phyloP scores from a whole-genome alignment of 2,797 vertebrate species.

The Manis crassicaudata region DNA sequence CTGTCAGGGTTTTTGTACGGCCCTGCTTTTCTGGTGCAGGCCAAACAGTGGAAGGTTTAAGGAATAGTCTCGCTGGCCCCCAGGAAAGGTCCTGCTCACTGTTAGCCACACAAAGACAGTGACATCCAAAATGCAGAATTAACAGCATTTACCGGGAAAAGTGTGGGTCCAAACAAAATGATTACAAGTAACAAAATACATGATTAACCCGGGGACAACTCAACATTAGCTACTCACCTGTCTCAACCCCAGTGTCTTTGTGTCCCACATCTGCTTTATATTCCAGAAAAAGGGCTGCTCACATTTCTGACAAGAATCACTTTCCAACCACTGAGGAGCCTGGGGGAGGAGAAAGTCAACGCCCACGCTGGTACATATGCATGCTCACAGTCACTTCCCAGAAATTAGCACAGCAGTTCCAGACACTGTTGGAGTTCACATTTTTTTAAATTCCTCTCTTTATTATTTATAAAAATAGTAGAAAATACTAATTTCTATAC shows the following conservation, averaged over 20 bases:
- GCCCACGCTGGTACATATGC: fast-evolving
- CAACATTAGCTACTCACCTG: slow-evolving; percentile 88
- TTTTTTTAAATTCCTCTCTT: background rate
- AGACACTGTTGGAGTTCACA: too few species aligned
- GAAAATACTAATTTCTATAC: background rate
- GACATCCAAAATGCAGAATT: background rate
- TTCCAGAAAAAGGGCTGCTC: slow-evolving; percentile 95
- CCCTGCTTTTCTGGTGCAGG: background rate
- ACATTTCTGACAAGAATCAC: slow-evolving; percentile 93
- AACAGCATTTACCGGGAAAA: background rate
- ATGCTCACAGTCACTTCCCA: fast-evolving
- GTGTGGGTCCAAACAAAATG: background rate
- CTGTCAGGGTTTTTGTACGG: background rate
- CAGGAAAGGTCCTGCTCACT: background rate
- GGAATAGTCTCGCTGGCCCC: background rate
- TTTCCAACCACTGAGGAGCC: slow-evolving; percentile 93
- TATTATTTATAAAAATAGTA: background rate
- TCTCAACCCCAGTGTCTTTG: slow-evolving; percentile 94
- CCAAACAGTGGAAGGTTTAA: background rate
- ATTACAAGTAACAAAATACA: background rate
- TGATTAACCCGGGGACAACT: fast-evolving
- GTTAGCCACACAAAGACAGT: fast-evolving
- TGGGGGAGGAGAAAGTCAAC: slow-evolving; percentile 67
- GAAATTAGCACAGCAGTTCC: background rate
- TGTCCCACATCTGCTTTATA: slow-evolving; percentile 97